Conservation (phyloP, 2,888 invertebrate genomes). For the Pyrgus malvae region DNA sequence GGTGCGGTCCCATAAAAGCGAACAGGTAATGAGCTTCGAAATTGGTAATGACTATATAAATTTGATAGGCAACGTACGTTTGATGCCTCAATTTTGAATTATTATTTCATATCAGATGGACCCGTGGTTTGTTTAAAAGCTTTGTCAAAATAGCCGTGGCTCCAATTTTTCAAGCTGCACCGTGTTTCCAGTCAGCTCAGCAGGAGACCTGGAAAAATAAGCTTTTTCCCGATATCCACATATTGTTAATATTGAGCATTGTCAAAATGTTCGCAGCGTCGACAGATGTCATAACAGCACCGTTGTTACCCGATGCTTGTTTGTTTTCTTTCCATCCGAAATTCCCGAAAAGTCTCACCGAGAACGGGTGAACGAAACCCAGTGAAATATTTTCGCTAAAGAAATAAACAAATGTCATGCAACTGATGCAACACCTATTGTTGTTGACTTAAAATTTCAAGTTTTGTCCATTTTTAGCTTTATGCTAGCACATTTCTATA, state of each 20-base stretch:
- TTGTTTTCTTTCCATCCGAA: slow-evolving; percentile 44
- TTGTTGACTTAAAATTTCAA: too few relatives aligned
- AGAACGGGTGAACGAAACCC: background rate
- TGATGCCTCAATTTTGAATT: slow-evolving; percentile 60
- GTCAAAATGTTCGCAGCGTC: slow-evolving; percentile 44
- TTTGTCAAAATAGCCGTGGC: slow-evolving; percentile 11
- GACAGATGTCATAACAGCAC: slow-evolving; percentile 64
- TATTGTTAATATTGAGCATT: slow-evolving; percentile 36
- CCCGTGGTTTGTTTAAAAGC: slow-evolving; percentile 10
- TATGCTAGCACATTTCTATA: too few relatives aligned
- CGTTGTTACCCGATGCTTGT: slow-evolving; percentile 37
- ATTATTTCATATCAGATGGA: slow-evolving; percentile 48
- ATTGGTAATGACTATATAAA: slow-evolving; percentile 75
- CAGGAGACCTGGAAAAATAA: slow-evolving; percentile 36
- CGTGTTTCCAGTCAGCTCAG: slow-evolving; percentile 38
- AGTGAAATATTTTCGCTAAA: background rate
- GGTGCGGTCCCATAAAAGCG: slow-evolving; percentile 64
- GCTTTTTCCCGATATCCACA: slow-evolving; percentile 29
- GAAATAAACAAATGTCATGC: background rate
- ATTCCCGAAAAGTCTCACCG: slow-evolving; percentile 32
- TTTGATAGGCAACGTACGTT: slow-evolving; percentile 48
- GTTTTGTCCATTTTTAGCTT: too few relatives aligned
- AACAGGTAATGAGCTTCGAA: slow-evolving; percentile 70
- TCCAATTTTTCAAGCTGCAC: slow-evolving; percentile 25
- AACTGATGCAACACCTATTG: too few relatives aligned